Evolutionary conservation across 2,113 vertebrate species (phyloP).

Genomic region (Thalassoma bifasciatum): DNA sequence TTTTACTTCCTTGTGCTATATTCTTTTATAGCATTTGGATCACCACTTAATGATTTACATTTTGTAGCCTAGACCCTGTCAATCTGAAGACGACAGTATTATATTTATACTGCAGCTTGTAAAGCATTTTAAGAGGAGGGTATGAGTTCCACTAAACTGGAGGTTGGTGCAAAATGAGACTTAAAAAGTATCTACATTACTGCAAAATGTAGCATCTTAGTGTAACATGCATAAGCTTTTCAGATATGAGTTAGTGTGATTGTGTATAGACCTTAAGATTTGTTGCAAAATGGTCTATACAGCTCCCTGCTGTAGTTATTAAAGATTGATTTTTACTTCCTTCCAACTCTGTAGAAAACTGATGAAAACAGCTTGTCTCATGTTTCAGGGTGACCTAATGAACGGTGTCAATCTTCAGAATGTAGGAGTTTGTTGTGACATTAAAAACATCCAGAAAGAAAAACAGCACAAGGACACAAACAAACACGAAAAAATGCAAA

Average conservation of each 20-base stretch:
- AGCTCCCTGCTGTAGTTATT: neutral
- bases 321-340: constrained; percentile 28
- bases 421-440: neutral
- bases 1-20: too few relatives aligned
- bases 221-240: neutral
- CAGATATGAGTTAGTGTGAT: neutral
- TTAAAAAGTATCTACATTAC: neutral
- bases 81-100: too few relatives aligned
- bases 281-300: neutral
- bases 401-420: constrained; percentile 19
- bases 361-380: constrained; percentile 16
- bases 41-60: neutral
- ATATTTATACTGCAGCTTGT: neutral
- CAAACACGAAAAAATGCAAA: neutral
- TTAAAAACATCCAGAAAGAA: neutral
- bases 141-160: too few relatives aligned
- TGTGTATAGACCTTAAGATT: neutral
- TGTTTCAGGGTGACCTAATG: constrained; percentile 3
- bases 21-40: neutral
- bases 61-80: neutral
- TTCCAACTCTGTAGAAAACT: neutral
- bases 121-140: neutral
- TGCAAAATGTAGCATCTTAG: neutral
- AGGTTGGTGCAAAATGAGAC: neutral
- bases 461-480: constrained; percentile 6